Base-by-base conservation (phyloP, 2,797 vertebrate species). In the Epinephelus awoara region DNA sequence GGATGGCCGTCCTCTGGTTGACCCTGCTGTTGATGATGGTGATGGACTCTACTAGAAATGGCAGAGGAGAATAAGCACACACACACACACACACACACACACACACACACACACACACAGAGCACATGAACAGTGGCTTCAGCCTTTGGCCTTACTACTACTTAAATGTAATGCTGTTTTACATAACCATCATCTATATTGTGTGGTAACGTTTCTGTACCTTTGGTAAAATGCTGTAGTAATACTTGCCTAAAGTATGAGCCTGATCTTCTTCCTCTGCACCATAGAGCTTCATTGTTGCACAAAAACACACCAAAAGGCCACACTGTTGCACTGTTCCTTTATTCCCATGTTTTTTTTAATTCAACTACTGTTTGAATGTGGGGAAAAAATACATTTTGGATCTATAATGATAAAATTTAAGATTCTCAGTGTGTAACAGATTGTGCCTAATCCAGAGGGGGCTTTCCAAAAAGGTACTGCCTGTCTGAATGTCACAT, bases 1-100 rank as follows among this genome's bases (percentile, higher is more conserved):
- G 64, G 58, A 85, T 70, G 51, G 76, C 23, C 23, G 55, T 82
- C 77, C 87, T 84, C 74, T 72, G 55, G 50, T 49, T 89, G 79
- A 89, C 89, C 81, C 72, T 72, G 25, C 46, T 54, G 18, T 64
- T 72, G 78, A 72, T 75, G 75, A 77, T 64, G 59, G 57, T 80
- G 63, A 82, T 82, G 54, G 70, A 79, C 56, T 81, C 40, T 17
- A 73, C 23, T 38, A 15, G 70, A 75, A 76, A 82, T 63, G 55
- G 64, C 42, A 65, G 2, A 12, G 44, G 0, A 69, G 19, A 74
- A 83, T 17, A 61, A 11, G 44, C 27, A 58, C 49, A 38, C 58
- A 77, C 44, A 68, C 66, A 56, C 42, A 57, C 23, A 58, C 42
- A 38, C 71, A 38, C 34, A 29, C 65, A 61, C 21, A 54, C 51